These are phyloP conservation scores for Clinocottus analis DNA, from an alignment of 2,113 vertebrate species.

Conservation along the genomic window DNA sequence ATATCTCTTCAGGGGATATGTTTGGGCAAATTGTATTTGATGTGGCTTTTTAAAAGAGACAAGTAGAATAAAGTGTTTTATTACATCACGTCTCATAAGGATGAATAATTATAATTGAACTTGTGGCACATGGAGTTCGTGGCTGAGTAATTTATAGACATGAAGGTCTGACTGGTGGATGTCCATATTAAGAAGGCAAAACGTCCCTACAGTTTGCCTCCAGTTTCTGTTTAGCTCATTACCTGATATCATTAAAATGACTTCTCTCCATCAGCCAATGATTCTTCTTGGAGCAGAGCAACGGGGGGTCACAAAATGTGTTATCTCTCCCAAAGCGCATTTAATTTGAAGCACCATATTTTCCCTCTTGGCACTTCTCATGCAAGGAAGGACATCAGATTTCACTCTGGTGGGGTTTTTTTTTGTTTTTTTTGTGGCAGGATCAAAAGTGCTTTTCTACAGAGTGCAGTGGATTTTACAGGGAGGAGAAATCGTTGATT, in stretches of 20 bases:
- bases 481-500: slow-evolving; percentile 3
- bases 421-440: slow-evolving; percentile 17
- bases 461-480: slow-evolving; percentile 8
- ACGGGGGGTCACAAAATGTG: slow-evolving; percentile 22
- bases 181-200: neutral
- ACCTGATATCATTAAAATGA: slow-evolving; percentile 6
- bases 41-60: neutral
- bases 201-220: neutral
- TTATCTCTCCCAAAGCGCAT: slow-evolving; percentile 35
- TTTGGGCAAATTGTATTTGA: neutral
- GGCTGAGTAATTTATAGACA: slow-evolving; percentile 16
- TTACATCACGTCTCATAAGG: neutral
- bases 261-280: neutral
- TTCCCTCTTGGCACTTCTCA: slow-evolving; percentile 27
- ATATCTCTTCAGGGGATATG: neutral
- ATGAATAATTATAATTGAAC: neutral
- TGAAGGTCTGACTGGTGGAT: slow-evolving; percentile 7
- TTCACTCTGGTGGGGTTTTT: slow-evolving; percentile 19
- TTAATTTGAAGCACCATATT: slow-evolving; percentile 34
- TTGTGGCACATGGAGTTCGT: neutral
- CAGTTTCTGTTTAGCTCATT: slow-evolving; percentile 4
- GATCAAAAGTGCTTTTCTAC: neutral
- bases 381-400: slow-evolving; percentile 44
- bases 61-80: neutral
- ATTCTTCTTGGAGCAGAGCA: slow-evolving; percentile 31